Evolutionary conservation across 2,888 invertebrate species (phyloP).

Genomic region (Polydrusus cervinus): DNA sequence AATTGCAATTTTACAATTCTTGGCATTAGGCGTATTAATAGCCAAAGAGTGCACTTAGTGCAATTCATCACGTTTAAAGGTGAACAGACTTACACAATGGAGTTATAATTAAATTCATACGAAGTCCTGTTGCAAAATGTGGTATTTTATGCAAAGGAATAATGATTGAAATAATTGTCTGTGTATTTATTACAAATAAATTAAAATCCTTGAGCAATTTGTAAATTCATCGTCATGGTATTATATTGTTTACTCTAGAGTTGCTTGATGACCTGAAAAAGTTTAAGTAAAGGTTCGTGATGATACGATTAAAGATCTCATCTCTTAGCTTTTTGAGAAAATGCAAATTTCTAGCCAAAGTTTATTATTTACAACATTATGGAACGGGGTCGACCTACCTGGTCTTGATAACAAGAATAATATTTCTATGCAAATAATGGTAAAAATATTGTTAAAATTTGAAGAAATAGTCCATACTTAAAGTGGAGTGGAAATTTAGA

Average conservation of each 20-base stretch:
- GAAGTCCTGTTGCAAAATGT: conserved; percentile 49
- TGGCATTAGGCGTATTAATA: conserved; percentile 40
- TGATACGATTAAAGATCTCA: too few relatives aligned
- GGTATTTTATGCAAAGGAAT: conserved; percentile 48
- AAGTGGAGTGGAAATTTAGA: too few relatives aligned
- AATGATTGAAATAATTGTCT: conserved; percentile 43
- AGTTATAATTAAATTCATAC: conserved; percentile 53
- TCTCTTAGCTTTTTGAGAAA: too few relatives aligned
- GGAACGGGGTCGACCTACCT: too few relatives aligned
- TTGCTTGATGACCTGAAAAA: too few relatives aligned
- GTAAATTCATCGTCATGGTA: conserved; percentile 5
- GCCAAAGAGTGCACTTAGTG: conserved; percentile 39
- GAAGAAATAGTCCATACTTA: too few relatives aligned
- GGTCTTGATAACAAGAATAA: too few relatives aligned
- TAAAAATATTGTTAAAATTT: too few relatives aligned
- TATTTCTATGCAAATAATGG: too few relatives aligned
- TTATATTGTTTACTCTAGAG: neutral
- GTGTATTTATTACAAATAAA: conserved; percentile 39
- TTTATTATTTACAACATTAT: too few relatives aligned
- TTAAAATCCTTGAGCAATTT: conserved; percentile 19
- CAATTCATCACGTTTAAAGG: conserved; percentile 54
- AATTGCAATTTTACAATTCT: conserved; percentile 31
- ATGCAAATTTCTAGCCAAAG: too few relatives aligned
- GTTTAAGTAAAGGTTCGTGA: too few relatives aligned
- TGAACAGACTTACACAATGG: conserved; percentile 53